Evolutionary conservation across 2,113 vertebrate species (phyloP).

Genomic region (Nothoprocta perdicaria): DNA sequence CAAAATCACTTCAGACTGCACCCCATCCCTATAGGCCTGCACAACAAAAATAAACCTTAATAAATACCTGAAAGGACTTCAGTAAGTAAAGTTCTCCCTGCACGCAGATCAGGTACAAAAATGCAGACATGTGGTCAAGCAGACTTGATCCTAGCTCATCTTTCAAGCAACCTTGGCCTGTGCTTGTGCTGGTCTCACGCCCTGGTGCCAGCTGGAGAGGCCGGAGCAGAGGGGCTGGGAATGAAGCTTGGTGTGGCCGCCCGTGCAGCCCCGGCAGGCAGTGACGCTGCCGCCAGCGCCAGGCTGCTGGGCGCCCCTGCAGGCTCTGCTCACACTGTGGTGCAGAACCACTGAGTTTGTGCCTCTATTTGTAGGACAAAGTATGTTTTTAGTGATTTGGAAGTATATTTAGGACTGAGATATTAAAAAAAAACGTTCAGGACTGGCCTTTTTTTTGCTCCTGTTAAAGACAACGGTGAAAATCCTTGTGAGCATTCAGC

Average conservation of each 20-base stretch:
- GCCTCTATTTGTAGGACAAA: neutral
- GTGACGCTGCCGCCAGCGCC: rapidly evolving
- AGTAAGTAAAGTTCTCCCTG: neutral
- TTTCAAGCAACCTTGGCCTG: neutral
- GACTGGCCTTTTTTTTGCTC: neutral
- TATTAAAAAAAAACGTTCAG: neutral
- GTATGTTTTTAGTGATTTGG: neutral
- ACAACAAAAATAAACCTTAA: neutral
- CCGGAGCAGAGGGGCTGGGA: neutral
- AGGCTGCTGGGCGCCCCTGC: rapidly evolving
- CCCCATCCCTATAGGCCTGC: neutral
- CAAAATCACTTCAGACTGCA: neutral
- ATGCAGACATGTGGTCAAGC: rapidly evolving
- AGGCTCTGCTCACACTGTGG: too few relatives aligned
- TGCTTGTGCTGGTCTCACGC: rapidly evolving
- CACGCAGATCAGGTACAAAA: neutral
- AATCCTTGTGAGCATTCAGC: neutral
- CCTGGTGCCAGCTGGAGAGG: neutral
- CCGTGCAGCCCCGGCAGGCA: neutral
- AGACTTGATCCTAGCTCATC: neutral
- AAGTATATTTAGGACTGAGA: neutral
- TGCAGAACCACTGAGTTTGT: neutral
- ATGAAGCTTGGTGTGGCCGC: neutral
- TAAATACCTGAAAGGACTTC: neutral
- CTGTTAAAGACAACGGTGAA: neutral